Base-by-base conservation (phyloP, 2,797 vertebrate genomes). In the Harpagifer antarcticus region DNA sequence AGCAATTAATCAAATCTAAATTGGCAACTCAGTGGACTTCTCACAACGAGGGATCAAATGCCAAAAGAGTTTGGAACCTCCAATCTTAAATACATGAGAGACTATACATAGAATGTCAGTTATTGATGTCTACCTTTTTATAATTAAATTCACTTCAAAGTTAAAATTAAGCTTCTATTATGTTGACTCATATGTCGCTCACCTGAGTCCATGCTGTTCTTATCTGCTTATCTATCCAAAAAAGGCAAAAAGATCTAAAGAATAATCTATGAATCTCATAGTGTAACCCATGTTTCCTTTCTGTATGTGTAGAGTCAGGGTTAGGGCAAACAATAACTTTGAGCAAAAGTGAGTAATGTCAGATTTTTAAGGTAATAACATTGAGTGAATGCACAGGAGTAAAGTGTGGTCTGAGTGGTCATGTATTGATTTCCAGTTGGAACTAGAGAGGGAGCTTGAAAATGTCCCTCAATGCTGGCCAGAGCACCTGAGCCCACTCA, bases 401-500 rank as follows among this genome's bases (percentile, higher is more conserved):
- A 20, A 6, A 45, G 40, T 53, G 27, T 20, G 23, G 48, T 45
- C 49, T 40, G n/a, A 45, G 49, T 14, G 2, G n/a, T 49, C 1
- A 5, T 49, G 27, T 57, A 57, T 57, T 13, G 23, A 68, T 48
- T 19, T 14, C 9, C 31, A 13, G 31, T 48, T 57, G 54, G n/a
- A 47, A 48, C 44, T 31, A 17, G 64, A 66, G 64, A 54, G 50
- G 50, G 5, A 11, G 15, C 23, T 53, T 16, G 43, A 68, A 48
- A 12, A 17, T 58, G 40, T 49, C 53, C 31, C 66, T 49, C 14
- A 58, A 16, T 58, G 31, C 31, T 10, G 3, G 10, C n/a, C 44
- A 16, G 12, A 33, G 42, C 42, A 52, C 48, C 62, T 65, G 63
- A 65, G 19, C 37, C 63, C 37, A 13, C 50, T 53, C 16, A 54